Percentiles rank a stretch among this genome's conserved stretches.
These are phyloP conservation scores for Athalia rosae DNA, from an alignment of 2,888 invertebrate genomes.

Conservation along the genomic window DNA sequence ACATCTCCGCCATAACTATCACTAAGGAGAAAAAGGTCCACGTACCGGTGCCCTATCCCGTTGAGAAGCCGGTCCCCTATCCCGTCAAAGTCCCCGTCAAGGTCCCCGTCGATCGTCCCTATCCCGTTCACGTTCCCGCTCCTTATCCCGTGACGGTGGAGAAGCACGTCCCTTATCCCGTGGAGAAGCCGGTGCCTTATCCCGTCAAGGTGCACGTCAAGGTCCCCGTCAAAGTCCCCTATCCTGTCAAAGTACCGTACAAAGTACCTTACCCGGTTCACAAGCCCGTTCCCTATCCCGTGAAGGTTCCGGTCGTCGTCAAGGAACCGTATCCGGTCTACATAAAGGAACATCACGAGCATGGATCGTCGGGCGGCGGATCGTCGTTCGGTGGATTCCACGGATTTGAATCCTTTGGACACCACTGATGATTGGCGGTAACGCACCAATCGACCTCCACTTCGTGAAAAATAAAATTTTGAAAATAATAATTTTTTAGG, in stretches of 20 bases:
- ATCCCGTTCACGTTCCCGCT: slow-evolving; percentile 61
- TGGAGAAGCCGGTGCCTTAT: slow-evolving; percentile 53
- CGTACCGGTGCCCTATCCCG: slow-evolving; percentile 65
- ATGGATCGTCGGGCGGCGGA: slow-evolving; percentile 38
- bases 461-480: too few species aligned
- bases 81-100: slow-evolving; percentile 56
- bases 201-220: slow-evolving; percentile 56
- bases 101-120: slow-evolving; percentile 63
- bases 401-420: slow-evolving; percentile 50
- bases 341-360: slow-evolving; percentile 59
- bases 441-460: background rate
- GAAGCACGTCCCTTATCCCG: slow-evolving; percentile 40
- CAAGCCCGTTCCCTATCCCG: slow-evolving; percentile 65
- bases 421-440: slow-evolving; percentile 45
- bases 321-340: slow-evolving; percentile 63
- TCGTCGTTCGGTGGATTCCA: slow-evolving; percentile 53
- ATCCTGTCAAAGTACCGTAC: slow-evolving; percentile 63
- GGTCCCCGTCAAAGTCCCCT: slow-evolving; percentile 63
- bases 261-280: slow-evolving; percentile 63
- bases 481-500: too few species aligned
- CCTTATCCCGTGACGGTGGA: slow-evolving; percentile 61
- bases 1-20: slow-evolving; percentile 66
- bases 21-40: slow-evolving; percentile 69
- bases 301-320: slow-evolving; percentile 64
- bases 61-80: slow-evolving; percentile 53